These are phyloP conservation scores for Pristionchus japonicus DNA, from an alignment of 2,888 invertebrate species.

Conservation along the genomic window DNA sequence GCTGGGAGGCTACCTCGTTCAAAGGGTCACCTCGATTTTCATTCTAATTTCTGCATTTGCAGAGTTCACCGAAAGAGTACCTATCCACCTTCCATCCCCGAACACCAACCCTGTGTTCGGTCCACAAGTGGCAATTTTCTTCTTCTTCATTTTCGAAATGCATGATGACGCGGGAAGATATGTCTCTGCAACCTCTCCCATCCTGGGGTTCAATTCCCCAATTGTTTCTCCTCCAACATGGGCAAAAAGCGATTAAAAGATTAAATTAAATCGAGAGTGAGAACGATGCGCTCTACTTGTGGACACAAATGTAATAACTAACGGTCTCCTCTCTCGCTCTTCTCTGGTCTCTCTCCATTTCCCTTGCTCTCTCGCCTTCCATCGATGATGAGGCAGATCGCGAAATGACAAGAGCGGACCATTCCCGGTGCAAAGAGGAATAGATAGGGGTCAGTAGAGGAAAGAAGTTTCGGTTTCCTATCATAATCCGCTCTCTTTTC, in stretches of 20 bases:
- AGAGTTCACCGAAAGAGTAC: no score
- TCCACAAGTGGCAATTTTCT: no score
- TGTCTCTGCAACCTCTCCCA: not conserved
- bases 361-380: not conserved
- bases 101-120: no score
- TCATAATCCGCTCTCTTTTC: conserved; percentile 27
- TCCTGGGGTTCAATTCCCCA: no score
- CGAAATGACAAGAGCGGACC: not conserved
- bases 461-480: conserved; percentile 36
- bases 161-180: no score
- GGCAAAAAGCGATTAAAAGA: conserved; percentile 21
- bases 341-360: not conserved
- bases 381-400: not conserved
- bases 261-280: conserved; percentile 30
- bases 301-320: conserved; percentile 14
- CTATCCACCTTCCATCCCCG: no score
- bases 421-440: not conserved
- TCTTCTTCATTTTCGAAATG: no score
- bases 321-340: not conserved
- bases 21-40: no score
- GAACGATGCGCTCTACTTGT: conserved; percentile 26
- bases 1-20: not conserved
- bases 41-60: no score
- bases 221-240: not conserved
- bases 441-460: not conserved